Evolutionary conservation across 2,113 vertebrate genomes (phyloP), one percentile per base, ranked within the genome.

Genomic region (Pelmatolapia mariae): DNA sequence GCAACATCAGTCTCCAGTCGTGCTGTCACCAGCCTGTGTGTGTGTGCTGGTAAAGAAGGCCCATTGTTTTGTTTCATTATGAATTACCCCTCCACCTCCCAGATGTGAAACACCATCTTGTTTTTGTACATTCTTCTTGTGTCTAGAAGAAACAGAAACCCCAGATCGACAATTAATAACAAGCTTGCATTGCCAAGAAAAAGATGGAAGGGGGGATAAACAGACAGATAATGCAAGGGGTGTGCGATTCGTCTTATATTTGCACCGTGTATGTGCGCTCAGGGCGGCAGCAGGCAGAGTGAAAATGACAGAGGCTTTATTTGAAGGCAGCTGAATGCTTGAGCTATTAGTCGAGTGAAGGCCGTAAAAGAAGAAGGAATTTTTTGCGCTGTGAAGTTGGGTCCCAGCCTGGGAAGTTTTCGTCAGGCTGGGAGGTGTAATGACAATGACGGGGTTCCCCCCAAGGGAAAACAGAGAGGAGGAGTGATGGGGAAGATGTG

Each of bases 311-410:
- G 90, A 84, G 59, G 68, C 61, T 85, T 76, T 85, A 85, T 92
- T 87, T 84, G 38, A 91, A 90, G 91, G 85, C 83, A 91, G 88
- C 84, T 89, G 87, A 87, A 91, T 82, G n/a, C 80, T 68, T n/a
- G 59, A 90, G 82, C 83, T 87, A 91, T 95, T 93, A 90, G 91
- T 40, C 78, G 40, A 85, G 59, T 78, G 85, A 87, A 81, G 81
- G 91, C 89, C 92, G 86, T 95, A 91, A 94, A 96, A 93, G 84
- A 63, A 83, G 86, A 66, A 83, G 88, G 93, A 94, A 93, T 94
- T 91, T 13, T 76, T 90, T 92, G 92, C 89, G 84, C 63, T 13
- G 11, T 38, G 19, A 10, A 66, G 87, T 81, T 57, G 86, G 92
- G 91, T 93, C 81, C 61, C 19, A 38, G 61, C 61, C 88, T 81